Base-by-base conservation (phyloP, 2,797 vertebrate genomes). In the Halcyon badia region DNA sequence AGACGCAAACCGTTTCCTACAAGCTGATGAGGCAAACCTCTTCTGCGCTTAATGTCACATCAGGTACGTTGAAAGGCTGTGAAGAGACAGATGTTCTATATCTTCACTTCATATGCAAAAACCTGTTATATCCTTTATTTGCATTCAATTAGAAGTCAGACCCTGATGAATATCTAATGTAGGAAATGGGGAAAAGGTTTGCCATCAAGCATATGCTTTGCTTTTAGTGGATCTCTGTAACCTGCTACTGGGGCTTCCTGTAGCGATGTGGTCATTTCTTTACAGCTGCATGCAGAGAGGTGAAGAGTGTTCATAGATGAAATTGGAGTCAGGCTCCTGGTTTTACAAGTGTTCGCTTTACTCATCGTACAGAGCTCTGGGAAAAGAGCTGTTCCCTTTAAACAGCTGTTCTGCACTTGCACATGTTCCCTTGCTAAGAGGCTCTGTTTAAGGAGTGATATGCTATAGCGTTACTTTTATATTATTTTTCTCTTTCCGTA, bases 91-190 rank as follows among this genome's bases (percentile, higher is more conserved):
- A 97, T 95, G 92, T 95, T 95, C 93, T 95, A 25, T 89, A 86
- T 89, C 88, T 93, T 96, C 70, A 92, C 91, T 97, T 96, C 91
- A 87, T 94, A 96, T 95, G 94, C 95, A 97, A 95, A 97, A 95
- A 92, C 83, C 83, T 95, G 94, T 84, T 96, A 90, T 61, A 80
- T 71, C 81, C 86, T 96, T 95, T 96, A 94, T 95, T 97, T 97
- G 95, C 92, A 90, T 97, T 94, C 94, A 94, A 90, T 96, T 91
- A 94, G 83, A 96, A 97, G 88, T 89, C 93, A 96, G 90, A 78
- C 71, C 88, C 94, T 76, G 11, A 95, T 90, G 94, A 96, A 93
- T 91, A 94, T 83, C 89, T 91, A 78, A 85, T 66, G 80, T 52
- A 92, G 88, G 68, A 96, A 96, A 94, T 71, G 49, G 83, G 72